Percentiles rank a stretch among this genome's conserved stretches.
These are phyloP conservation scores for Enchytraeus crypticus DNA, from an alignment of 2,888 invertebrate genomes.

Conservation along the genomic window DNA sequence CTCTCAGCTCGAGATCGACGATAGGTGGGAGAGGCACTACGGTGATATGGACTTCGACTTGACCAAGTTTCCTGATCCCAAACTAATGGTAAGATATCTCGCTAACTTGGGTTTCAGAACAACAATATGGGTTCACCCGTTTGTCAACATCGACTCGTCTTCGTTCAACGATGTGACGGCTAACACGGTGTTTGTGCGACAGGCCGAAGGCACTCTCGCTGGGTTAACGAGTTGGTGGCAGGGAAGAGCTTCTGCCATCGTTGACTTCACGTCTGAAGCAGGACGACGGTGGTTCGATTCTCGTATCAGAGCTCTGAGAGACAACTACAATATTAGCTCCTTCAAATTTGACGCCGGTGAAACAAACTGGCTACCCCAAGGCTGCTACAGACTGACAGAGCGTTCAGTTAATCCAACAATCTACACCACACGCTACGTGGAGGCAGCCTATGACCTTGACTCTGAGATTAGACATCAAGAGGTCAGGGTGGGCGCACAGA, in stretches of 20 bases:
- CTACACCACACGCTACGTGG: constrained; percentile 31
- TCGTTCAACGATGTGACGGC: constrained; percentile 52
- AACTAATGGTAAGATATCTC: constrained; percentile 56
- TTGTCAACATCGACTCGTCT: constrained; percentile 66
- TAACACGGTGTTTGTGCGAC: neutral
- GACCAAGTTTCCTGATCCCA: constrained; percentile 63
- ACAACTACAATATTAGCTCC: constrained; percentile 65
- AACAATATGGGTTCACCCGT: constrained; percentile 62
- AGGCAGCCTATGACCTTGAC: constrained; percentile 22
- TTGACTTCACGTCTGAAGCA: constrained; percentile 76
- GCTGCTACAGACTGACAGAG: constrained; percentile 23
- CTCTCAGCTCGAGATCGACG: constrained; percentile 60
- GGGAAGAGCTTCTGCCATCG: constrained; percentile 53
- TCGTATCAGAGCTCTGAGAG: constrained; percentile 27
- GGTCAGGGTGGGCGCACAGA: constrained; percentile 69
- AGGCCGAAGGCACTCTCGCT: neutral
- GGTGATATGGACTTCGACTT: constrained; percentile 70
- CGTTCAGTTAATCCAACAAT: constrained; percentile 27
- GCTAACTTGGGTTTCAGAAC: constrained; percentile 60
- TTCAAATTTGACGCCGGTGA: constrained; percentile 74
- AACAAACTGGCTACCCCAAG: constrained; percentile 29
- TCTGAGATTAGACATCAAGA: constrained; percentile 54
- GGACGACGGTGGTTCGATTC: constrained; percentile 65
- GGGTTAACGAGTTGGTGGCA: constrained; percentile 64
- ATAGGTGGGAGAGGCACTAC: constrained; percentile 76